Evolutionary conservation across 2,888 invertebrate genomes (phyloP), one percentile per base, ranked within the genome.

Genomic region (Ectemnius cavifrons): DNA sequence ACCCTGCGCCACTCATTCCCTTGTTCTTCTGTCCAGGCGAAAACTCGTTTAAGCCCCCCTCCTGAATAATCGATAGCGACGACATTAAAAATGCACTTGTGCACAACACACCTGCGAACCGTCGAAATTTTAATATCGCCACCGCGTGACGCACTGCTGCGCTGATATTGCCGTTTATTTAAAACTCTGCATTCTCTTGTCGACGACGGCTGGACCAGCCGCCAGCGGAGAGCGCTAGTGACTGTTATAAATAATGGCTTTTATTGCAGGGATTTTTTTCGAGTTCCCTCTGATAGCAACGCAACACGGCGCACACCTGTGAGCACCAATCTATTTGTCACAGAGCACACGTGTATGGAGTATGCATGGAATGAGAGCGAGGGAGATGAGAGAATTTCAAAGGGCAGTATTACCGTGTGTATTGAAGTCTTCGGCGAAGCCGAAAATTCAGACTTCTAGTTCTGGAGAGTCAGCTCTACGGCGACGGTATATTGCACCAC

Each of bases 371-470:
- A 37, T 23, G 3, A 23, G 23, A 37, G 37, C 5, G 37, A 11
- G 37, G 2, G 11, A 37, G 11, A 37, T 11, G 8, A 6, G 37
- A 37, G 37, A 23, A 37, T 37, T 37, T 37, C 37, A 37, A 37
- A 37, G 37, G 37, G 37, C 37, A 37, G 37, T 37, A 37, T 37
- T 37, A 37, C 37, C 37, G 37, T 37, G 37, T 37, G 37, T 52
- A 16, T 52, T 52, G 52, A 13, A 16, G n/a, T 63, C 18, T 28
- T 18, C 67, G 6, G 46, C 27, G 20, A 63, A 14, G 27, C 18
- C 45, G 72, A 47, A 37, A 67, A 67, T 59, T 67, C 59, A 20
- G 27, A 63, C 60, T 63, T 72, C 63, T 63, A 23, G 46, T 67
- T 66, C 28, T 56, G 52, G 8, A 14, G 28, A 49, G 28, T 60